These are phyloP conservation scores for Spisula subtruncata DNA, from an alignment of 2,888 invertebrate genomes.

Conservation along the genomic window DNA sequence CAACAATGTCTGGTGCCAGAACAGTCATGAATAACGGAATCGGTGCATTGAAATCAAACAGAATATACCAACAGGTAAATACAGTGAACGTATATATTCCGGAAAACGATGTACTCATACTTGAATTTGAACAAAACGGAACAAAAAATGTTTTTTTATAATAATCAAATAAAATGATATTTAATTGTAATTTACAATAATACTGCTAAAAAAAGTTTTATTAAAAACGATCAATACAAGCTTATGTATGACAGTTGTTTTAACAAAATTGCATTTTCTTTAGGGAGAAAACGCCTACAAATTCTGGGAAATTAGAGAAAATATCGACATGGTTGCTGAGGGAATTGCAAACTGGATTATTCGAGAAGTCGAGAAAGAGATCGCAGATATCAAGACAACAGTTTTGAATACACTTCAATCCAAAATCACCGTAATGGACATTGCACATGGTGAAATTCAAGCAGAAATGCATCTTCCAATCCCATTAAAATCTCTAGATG, in stretches of 20 bases:
- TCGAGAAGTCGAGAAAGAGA: conserved; percentile 70
- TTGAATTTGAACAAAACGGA: no score
- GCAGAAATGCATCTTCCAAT: conserved; percentile 72
- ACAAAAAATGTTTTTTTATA: no score
- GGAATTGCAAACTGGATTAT: conserved; percentile 65
- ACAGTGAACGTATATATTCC: neutral
- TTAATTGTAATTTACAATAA: no score
- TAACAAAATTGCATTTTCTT: neutral
- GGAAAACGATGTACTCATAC: no score
- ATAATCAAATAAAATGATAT: no score
- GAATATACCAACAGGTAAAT: conserved; percentile 42
- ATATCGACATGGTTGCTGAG: conserved; percentile 61
- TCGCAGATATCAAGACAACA: conserved; percentile 59
- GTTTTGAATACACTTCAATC: conserved; percentile 58
- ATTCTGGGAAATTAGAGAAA: conserved; percentile 78
- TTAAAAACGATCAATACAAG: no score
- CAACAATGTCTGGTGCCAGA: conserved; percentile 64
- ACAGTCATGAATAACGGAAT: conserved; percentile 60
- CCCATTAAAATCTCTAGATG: conserved; percentile 67
- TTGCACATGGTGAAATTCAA: conserved; percentile 73
- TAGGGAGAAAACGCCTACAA: conserved; percentile 78
- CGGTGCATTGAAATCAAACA: conserved; percentile 33
- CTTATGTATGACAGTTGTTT: no score
- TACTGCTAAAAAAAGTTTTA: no score
- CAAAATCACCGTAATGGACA: conserved; percentile 70